A percentile compares a stretch with the other conserved stretches of the same genome.
Conservation (phyloP, 2,113 vertebrate species). For the Euleptes europaea region DNA sequence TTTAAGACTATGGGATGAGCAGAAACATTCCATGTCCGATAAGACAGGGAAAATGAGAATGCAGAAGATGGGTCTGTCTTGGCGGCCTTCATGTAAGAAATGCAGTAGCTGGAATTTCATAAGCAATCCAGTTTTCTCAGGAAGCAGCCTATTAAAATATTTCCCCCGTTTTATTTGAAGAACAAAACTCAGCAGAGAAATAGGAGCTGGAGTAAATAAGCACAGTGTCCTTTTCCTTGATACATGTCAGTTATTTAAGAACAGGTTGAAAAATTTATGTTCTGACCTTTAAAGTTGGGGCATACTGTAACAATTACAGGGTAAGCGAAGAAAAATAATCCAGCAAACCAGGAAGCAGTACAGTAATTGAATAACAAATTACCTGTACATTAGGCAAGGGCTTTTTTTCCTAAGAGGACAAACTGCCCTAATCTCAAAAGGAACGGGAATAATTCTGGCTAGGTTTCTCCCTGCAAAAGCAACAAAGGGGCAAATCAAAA, state of each 20-base stretch:
- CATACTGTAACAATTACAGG: not conserved
- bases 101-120: not conserved
- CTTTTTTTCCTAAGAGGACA: conserved; percentile 4
- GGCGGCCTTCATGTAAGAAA: not conserved
- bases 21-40: not conserved
- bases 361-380: conserved; percentile 1
- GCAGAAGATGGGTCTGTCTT: not conserved
- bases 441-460: conserved; percentile 11
- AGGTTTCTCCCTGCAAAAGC: conserved; percentile 32
- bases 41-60: not conserved
- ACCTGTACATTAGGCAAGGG: not conserved
- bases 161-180: not conserved
- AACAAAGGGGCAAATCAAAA: conserved; percentile 21
- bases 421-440: conserved; percentile 12
- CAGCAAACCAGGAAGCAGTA: not conserved
- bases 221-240: not conserved
- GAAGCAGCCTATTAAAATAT: not conserved
- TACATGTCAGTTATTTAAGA: not conserved
- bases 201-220: not conserved
- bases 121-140: conserved; percentile 1
- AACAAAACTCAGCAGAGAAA: not conserved
- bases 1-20: not conserved
- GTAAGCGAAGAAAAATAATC: not conserved
- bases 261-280: not conserved
- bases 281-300: not conserved